Percentiles rank a stretch among this genome's conserved stretches.
phyloP scores from a whole-genome alignment of 2,888 invertebrate genomes.

The Idaea dimidiata region DNA sequence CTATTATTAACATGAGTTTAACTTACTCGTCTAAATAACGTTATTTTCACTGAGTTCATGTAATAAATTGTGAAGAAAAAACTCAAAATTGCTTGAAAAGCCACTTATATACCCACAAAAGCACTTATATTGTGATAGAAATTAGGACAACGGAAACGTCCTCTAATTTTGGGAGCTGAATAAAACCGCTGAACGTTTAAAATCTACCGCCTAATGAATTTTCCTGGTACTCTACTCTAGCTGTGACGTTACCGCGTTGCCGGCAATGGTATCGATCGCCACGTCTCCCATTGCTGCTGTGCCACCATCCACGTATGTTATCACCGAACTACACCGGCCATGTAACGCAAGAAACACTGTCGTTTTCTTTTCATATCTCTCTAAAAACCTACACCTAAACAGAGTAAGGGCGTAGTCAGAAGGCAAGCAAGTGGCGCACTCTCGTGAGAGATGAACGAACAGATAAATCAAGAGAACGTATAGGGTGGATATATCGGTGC shows the following conservation, averaged over 20 bases:
- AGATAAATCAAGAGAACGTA: constrained; percentile 60
- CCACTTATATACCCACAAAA: not conserved
- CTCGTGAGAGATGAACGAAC: constrained; percentile 76
- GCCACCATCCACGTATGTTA: constrained; percentile 29
- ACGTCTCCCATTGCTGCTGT: constrained; percentile 63
- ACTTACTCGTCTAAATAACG: no score
- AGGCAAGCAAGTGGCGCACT: constrained; percentile 76
- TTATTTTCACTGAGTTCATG: no score
- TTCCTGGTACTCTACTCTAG: constrained; percentile 37
- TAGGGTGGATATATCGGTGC: constrained; percentile 24
- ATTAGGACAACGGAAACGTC: constrained; percentile 10
- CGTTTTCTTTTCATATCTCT: constrained; percentile 56
- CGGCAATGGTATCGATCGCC: constrained; percentile 64
- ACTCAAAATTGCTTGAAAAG: no score
- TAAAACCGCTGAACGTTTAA: constrained; percentile 41
- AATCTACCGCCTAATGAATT: constrained; percentile 64
- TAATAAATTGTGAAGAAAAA: no score
- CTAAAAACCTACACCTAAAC: constrained; percentile 59
- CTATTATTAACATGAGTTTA: no score
- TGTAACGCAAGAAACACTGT: constrained; percentile 54
- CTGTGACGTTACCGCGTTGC: constrained; percentile 28
- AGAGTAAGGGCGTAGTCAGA: constrained; percentile 70
- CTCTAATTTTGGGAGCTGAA: constrained; percentile 36
- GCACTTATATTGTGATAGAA: not conserved
- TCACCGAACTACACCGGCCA: constrained; percentile 48